Percentiles rank a stretch among this genome's conserved stretches.
phyloP scores from a whole-genome alignment of 2,797 vertebrate genomes.

The Steatocranus sp. region DNA sequence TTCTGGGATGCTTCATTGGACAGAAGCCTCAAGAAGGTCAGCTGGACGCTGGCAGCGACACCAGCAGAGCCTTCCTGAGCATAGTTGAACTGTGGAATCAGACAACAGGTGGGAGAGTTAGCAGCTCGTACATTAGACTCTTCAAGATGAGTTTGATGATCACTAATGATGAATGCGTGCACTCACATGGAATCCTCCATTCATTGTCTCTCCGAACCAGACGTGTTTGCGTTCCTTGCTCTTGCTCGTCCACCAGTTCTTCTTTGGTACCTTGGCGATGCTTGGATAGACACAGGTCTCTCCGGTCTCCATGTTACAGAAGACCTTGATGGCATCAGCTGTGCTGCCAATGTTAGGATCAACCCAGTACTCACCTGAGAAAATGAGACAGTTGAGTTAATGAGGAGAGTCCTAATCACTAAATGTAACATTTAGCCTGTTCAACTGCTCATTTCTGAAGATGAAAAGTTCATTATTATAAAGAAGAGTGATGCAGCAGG shows the following conservation, averaged over 20 bases:
- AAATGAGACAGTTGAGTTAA: background rate
- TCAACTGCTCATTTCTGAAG: background rate
- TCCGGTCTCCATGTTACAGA: slow-evolving; percentile 96
- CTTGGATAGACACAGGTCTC: slow-evolving; percentile 92
- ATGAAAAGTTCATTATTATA: background rate
- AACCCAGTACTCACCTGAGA: slow-evolving; percentile 92
- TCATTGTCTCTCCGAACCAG: slow-evolving; percentile 96
- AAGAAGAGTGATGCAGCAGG: background rate
- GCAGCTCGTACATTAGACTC: background rate
- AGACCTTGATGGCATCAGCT: slow-evolving; percentile 93
- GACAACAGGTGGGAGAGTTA: background rate
- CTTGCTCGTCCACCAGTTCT: slow-evolving; percentile 97
- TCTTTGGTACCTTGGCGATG: slow-evolving; percentile 85
- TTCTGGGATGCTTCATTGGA: slow-evolving; percentile 93
- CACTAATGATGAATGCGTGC: background rate
- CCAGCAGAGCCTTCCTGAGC: slow-evolving; percentile 83
- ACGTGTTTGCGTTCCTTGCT: slow-evolving; percentile 90
- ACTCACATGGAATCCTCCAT: slow-evolving; percentile 93
- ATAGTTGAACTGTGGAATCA: slow-evolving; percentile 85
- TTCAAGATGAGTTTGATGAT: background rate
- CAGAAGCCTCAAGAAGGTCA: slow-evolving; percentile 94
- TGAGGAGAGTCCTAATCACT: background rate
- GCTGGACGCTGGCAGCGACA: slow-evolving; percentile 85
- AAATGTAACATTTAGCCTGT: background rate
- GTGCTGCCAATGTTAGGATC: slow-evolving; percentile 95